Conservation (phyloP, 2,888 invertebrate species). For the Spatulosminthurus flaviceps region DNA sequence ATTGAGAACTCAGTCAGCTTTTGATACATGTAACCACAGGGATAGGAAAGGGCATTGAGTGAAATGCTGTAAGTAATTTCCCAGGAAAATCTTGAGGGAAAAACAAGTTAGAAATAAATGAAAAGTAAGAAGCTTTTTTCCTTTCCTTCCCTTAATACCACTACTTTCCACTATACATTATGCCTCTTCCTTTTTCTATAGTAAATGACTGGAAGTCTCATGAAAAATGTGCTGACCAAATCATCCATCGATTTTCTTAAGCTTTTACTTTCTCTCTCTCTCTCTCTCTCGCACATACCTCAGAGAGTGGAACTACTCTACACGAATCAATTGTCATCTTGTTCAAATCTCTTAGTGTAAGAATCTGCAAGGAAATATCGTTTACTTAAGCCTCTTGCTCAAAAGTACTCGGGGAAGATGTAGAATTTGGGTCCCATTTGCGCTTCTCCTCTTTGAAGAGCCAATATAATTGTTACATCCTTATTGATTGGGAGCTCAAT, state of each 20-base stretch:
- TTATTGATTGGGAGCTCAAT: background rate
- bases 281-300: background rate
- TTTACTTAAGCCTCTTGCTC: background rate
- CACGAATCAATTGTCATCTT: conserved; percentile 14
- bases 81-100: conserved; percentile 16
- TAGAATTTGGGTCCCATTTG: no score
- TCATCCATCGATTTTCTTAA: conserved; percentile 41
- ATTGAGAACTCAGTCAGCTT: background rate
- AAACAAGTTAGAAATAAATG: conserved; percentile 30
- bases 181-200: background rate
- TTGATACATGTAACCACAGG: no score
- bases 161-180: background rate
- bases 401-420: no score
- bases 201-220: conserved; percentile 13
- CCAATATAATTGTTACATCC: background rate
- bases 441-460: background rate
- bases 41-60: background rate
- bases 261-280: conserved; percentile 18
- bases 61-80: conserved; percentile 4
- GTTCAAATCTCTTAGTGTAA: background rate
- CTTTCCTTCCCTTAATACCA: background rate
- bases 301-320: background rate
- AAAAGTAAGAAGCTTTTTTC: conserved; percentile 28
- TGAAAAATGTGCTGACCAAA: conserved; percentile 41
- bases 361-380: background rate